Percentiles rank a stretch among this genome's conserved stretches.
Evolutionary conservation across 2,797 vertebrate species (phyloP).

Genomic region (Rhyacichthys aspro): DNA sequence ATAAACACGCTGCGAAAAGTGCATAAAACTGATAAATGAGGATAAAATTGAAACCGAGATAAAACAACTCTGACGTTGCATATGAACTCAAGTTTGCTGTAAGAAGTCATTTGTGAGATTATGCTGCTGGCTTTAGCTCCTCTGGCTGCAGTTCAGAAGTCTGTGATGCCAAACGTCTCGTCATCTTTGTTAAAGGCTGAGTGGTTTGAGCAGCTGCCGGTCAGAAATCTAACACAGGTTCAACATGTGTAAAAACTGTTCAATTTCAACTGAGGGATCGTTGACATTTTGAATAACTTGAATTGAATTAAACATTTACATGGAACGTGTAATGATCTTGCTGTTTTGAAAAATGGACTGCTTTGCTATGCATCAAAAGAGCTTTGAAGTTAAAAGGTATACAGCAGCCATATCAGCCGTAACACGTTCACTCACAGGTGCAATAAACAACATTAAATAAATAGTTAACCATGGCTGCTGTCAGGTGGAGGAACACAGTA

Average conservation of each 20-base stretch:
- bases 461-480: too few species aligned
- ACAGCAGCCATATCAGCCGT: too few species aligned
- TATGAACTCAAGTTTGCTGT: neutral
- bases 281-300: neutral
- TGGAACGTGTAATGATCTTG: too few species aligned
- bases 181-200: conserved; percentile 26
- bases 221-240: conserved; percentile 4
- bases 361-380: too few species aligned
- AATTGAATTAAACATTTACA: neutral
- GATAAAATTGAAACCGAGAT: neutral
- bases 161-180: conserved; percentile 39
- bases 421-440: too few species aligned
- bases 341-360: too few species aligned
- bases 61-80: neutral
- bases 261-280: neutral
- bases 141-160: conserved; percentile 47
- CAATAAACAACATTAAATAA: too few species aligned
- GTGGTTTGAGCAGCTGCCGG: conserved; percentile 30
- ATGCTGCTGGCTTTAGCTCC: conserved; percentile 25
- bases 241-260: neutral
- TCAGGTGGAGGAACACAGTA: too few species aligned
- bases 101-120: conserved; percentile 34
- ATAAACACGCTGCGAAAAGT: neutral
- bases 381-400: too few species aligned
- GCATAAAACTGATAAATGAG: conserved; percentile 6